Base-by-base conservation (phyloP, 2,797 vertebrate genomes). In the Arctocebus calabarensis region DNA sequence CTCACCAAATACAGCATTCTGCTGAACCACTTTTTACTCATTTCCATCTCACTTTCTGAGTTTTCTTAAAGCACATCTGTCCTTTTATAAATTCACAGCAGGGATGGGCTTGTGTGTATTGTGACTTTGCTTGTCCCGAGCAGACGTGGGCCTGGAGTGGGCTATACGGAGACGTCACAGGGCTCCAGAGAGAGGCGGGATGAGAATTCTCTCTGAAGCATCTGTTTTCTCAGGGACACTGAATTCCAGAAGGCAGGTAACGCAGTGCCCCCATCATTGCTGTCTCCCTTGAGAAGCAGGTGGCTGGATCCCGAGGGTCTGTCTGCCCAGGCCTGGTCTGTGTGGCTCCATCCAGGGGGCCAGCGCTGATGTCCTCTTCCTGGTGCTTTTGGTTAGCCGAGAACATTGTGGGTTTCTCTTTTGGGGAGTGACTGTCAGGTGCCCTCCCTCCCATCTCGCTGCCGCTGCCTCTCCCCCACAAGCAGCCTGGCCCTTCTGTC, bases 271-370 rank as follows among this genome's bases (percentile, higher is more conserved):
- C 79, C 7, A 3, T 55, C 37, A 10, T 12, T 92, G 66, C 61
- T 57, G 61, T 62, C 43, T 45, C 10, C 55, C 6, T 57, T 55
- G 83, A 92, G 91, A 91, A 79, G 68, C 61, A 86, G 71, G 79
- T 59, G 89, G 77, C 61, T 91, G 48, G n/a, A 68, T 73, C 29
- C 75, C 25, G 32, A 94, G 92, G 95, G 90, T 57, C 29, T 40
- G 52, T 55, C 68, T 84, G 1, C 43, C 86, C 13, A 66, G 48
- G 16, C 25, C 23, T 40, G 37, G 23, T 43, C n/a, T 11, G 0
- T 55, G 73, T 0, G 0, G 14, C 40, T 40, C 81, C 52, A 34
- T 7, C 32, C 57, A 86, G 8, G 0, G 7, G 62, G 55, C 45
- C 4, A 43, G 7, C 20, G n/a, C 64, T 64, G 0, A 1, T 14